A percentile compares a stretch with the other conserved stretches of the same genome.
These are phyloP conservation scores for Phortica variegata DNA, from an alignment of 1,140 invertebrate species.

Conservation along the genomic window DNA sequence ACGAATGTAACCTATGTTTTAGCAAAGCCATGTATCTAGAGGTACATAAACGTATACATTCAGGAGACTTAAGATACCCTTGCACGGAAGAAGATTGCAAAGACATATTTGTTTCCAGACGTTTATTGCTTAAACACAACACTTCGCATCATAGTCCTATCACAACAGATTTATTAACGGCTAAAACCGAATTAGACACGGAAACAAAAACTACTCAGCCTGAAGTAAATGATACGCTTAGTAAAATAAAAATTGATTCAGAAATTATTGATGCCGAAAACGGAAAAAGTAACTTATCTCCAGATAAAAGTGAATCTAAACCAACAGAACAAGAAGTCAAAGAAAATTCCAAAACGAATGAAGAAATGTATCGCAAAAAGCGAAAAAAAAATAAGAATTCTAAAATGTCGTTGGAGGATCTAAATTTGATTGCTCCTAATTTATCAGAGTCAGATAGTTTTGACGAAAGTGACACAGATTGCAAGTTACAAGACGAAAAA, in stretches of 20 bases:
- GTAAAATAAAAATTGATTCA: slow-evolving; percentile 12
- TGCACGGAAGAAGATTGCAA: slow-evolving; percentile 70
- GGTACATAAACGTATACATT: slow-evolving; percentile 79
- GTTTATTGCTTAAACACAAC: slow-evolving; percentile 71
- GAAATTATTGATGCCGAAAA: neutral
- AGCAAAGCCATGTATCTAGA: slow-evolving; percentile 74
- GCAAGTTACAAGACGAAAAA: too few species aligned
- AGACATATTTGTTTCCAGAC: slow-evolving; percentile 79
- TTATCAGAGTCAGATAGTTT: slow-evolving; percentile 77
- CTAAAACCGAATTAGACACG: too few species aligned
- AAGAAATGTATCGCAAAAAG: slow-evolving; percentile 63
- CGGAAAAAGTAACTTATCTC: slow-evolving; percentile 5
- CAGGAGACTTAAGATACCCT: slow-evolving; percentile 68
- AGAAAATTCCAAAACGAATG: slow-evolving; percentile 35
- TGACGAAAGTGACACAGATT: slow-evolving; percentile 68
- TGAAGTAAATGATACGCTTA: slow-evolving; percentile 40
- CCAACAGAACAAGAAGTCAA: slow-evolving; percentile 1
- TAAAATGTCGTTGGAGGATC: slow-evolving; percentile 63
- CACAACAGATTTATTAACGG: slow-evolving; percentile 50
- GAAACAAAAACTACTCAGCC: slow-evolving; percentile 33
- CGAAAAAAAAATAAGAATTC: slow-evolving; percentile 62
- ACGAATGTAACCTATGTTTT: slow-evolving; percentile 75
- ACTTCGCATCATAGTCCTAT: slow-evolving; percentile 57
- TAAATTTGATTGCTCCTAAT: slow-evolving; percentile 76
- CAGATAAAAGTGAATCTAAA: neutral